Base-by-base conservation (phyloP, 2,888 invertebrate genomes). In the Trilocha varians region DNA sequence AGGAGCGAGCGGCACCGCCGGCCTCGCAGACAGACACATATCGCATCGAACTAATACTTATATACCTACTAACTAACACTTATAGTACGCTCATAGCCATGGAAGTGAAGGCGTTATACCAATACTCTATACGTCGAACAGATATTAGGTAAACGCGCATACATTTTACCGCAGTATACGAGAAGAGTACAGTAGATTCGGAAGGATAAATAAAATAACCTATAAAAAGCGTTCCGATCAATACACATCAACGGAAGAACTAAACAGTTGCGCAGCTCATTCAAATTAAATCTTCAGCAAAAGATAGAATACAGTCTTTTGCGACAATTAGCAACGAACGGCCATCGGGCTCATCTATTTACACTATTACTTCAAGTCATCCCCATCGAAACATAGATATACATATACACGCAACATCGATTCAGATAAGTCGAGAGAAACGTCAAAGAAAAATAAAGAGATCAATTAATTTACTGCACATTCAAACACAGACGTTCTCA, bases 401-500 rank as follows among this genome's bases (percentile, higher is more conserved):
- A 83, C 80, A 85, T 77, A 83, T 79, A 85, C 79, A 85, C 84
- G 83, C 83, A 84, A 85, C 85, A 85, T 82, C 82, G 79, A 84
- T 74, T 82, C 65, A 85, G 84, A 78, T 79, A 80, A 82, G 78
- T 84, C 77, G 78, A 84, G 85, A 84, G 84, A 82, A 84, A 83
- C 82, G 82, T 82, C 82, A 84, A 84, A 83, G 78, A 83, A 83
- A 84, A 80, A 83, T 78, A 84, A 77, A 82, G 71, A 82, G 77
- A 77, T 80, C 77, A 80, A 73, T 71, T 63, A 65, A 70, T 70
- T 74, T 72, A 83, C 70, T 82, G 83, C 84, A 82, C 85, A 80
- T 85, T 84, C 85, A 84, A 73, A 84, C 85, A 85, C 83, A 84
- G 83, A 84, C 84, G 85, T 83, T 84, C 83, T 80, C 82, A 83